phyloP scores from a whole-genome alignment of 2,797 vertebrate species.

The Pseudocheirus occidentalis region DNA sequence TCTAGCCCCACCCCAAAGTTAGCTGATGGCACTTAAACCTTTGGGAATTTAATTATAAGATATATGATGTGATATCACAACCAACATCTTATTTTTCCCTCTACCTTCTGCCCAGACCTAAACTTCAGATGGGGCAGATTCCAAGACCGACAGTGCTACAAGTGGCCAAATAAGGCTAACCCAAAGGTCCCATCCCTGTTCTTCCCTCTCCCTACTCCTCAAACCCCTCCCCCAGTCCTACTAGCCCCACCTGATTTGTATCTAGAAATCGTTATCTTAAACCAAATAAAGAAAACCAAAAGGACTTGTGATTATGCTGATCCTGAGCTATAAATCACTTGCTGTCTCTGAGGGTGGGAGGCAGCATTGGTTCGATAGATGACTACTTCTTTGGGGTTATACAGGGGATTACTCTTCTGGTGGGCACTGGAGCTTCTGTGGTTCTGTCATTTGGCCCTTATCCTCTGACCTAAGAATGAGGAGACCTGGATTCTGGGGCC shows the following conservation, averaged over 20 bases:
- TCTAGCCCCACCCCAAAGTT: background rate
- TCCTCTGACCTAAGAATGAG: background rate
- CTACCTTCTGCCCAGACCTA: background rate
- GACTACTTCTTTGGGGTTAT: background rate
- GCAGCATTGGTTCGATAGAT: background rate
- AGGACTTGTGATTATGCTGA: background rate
- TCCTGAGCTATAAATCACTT: background rate
- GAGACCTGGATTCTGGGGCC: background rate
- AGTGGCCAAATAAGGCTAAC: background rate
- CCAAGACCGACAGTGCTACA: background rate
- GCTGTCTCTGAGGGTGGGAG: background rate
- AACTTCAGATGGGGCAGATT: background rate
- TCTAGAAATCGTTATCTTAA: background rate
- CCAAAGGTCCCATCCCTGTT: background rate
- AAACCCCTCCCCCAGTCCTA: background rate
- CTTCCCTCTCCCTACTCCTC: background rate
- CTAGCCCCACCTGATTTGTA: background rate
- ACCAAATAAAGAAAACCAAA: background rate
- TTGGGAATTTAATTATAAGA: background rate
- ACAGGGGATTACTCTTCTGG: background rate
- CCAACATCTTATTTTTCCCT: background rate
- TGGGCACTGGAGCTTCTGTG: background rate
- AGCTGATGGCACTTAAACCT: background rate
- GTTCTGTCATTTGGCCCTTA: background rate
- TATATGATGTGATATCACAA: background rate